A percentile compares a stretch with the other conserved stretches of the same genome.
phyloP scores from a whole-genome alignment of 2,797 vertebrate genomes.

The Enteromius paludinosus region DNA sequence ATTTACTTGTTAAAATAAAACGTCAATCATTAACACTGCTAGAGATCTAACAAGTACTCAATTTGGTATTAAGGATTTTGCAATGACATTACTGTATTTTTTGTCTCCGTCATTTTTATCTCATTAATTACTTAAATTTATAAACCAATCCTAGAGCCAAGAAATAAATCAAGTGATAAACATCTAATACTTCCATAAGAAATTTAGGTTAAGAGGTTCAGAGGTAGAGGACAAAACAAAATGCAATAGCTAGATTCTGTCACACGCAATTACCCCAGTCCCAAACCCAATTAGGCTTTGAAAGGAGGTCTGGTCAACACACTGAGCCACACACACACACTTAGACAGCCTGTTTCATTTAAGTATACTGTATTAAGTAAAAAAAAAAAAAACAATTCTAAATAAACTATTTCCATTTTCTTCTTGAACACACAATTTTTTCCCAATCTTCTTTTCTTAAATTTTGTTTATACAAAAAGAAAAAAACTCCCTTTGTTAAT shows the following conservation, averaged over 20 bases:
- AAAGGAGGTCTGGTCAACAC: slow-evolving; percentile 45
- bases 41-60: slow-evolving; percentile 11
- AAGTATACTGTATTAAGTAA: not conserved
- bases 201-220: slow-evolving; percentile 12
- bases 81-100: slow-evolving; percentile 12
- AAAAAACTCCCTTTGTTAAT: slow-evolving; percentile 4
- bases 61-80: slow-evolving; percentile 4
- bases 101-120: not conserved
- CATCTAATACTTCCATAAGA: slow-evolving; percentile 29
- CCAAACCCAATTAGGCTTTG: slow-evolving; percentile 60
- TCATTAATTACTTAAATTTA: not conserved
- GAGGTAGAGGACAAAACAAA: slow-evolving; percentile 17
- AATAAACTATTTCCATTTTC: not conserved
- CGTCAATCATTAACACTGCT: slow-evolving; percentile 12
- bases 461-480: not conserved
- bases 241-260: slow-evolving; percentile 56
- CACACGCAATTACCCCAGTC: slow-evolving; percentile 64
- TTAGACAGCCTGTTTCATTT: not conserved
- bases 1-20: slow-evolving; percentile 17
- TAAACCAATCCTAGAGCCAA: slow-evolving; percentile 6
- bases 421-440: not conserved
- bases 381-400: not conserved
- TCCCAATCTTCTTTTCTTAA: not conserved
- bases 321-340: slow-evolving; percentile 23
- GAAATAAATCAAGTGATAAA: slow-evolving; percentile 18